phyloP scores from a whole-genome alignment of 2,797 vertebrate genomes.

The Chloroceryle amazona region DNA sequence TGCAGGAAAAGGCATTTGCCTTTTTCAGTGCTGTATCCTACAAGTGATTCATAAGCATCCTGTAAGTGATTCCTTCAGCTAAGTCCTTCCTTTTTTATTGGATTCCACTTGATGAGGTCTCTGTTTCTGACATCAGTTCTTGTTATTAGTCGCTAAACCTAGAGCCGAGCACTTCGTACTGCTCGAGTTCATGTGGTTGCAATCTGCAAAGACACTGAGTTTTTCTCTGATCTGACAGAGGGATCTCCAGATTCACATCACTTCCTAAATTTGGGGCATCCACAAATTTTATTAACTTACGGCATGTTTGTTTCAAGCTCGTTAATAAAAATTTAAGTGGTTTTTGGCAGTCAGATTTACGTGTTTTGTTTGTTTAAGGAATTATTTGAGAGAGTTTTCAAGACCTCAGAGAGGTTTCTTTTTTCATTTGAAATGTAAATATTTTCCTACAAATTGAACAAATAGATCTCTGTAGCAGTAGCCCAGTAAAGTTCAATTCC shows the following conservation, averaged over 20 bases:
- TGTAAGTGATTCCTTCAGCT: not conserved
- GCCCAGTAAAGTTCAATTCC: not conserved
- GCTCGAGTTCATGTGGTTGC: not conserved
- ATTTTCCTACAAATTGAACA: conserved; percentile 18
- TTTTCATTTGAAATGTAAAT: conserved; percentile 34
- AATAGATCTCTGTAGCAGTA: not conserved
- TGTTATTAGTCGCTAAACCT: not conserved
- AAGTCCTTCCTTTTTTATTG: not conserved
- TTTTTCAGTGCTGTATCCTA: not conserved
- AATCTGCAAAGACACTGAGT: not conserved
- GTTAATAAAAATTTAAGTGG: not conserved
- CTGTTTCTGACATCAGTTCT: not conserved
- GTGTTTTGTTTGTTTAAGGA: not conserved
- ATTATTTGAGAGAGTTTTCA: not conserved
- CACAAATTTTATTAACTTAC: not conserved
- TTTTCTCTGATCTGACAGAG: not conserved
- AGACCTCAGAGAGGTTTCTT: conserved; percentile 4
- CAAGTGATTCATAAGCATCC: not conserved
- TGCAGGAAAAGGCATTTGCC: not conserved
- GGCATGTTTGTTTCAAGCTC: not conserved
- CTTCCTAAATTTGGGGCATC: not conserved
- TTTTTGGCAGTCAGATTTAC: not conserved
- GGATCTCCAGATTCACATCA: not conserved
- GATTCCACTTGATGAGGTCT: not conserved
- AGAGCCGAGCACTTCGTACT: not conserved